A percentile compares a stretch with the other conserved stretches of the same genome.
Evolutionary conservation across 2,888 invertebrate species (phyloP).

Genomic region (Incurvaria masculella): DNA sequence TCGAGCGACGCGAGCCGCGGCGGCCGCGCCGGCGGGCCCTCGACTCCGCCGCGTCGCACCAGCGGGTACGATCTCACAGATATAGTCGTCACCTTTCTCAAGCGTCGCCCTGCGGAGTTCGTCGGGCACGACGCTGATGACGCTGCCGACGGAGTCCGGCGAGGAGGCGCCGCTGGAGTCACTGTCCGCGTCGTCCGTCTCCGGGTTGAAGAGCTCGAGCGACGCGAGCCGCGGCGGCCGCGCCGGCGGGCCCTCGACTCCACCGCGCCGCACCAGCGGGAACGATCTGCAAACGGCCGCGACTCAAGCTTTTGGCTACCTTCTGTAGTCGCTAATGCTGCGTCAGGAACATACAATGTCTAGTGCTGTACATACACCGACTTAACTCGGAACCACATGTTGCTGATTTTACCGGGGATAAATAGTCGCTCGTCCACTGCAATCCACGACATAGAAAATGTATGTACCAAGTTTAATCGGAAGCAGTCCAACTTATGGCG

Average conservation of each 20-base stretch:
- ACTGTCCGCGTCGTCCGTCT: conserved; percentile 86
- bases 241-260: conserved; percentile 60
- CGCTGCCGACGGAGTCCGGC: conserved; percentile 83
- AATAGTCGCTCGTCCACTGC: no score
- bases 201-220: conserved; percentile 84
- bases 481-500: no score
- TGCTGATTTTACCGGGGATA: no score
- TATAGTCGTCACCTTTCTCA: conserved; percentile 52
- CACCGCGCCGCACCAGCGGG: conserved; percentile 69
- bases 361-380: no score
- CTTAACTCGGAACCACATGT: no score
- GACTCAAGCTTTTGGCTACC: no score
- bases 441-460: no score
- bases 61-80: conserved; percentile 61
- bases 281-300: conserved; percentile 42
- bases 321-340: no score
- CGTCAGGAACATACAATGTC: no score
- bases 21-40: conserved; percentile 62
- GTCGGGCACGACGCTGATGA: conserved; percentile 72
- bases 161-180: conserved; percentile 87
- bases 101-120: conserved; percentile 47
- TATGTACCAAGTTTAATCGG: no score
- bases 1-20: conserved; percentile 78
- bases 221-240: conserved; percentile 73
- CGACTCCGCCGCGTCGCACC: conserved; percentile 61